Evolutionary conservation across 2,888 invertebrate species (phyloP), one percentile per base, ranked within the genome.

Genomic region (Nomada lathburiana): DNA sequence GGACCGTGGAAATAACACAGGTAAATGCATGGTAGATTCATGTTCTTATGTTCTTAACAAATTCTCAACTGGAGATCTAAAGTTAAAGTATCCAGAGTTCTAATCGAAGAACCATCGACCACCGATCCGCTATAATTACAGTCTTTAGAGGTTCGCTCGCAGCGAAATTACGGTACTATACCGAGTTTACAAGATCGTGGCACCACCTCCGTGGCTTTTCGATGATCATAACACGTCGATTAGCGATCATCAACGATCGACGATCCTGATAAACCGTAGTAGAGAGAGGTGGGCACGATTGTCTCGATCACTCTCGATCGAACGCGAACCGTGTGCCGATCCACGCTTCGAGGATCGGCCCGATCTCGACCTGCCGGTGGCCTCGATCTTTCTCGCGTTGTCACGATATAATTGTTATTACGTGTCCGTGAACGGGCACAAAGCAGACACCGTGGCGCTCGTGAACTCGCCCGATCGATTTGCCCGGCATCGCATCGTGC

Each of bases 371-470:
- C 62, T 59, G 26, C 62, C 81, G 26, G 5, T 64, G 77, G 36
- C 82, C 83, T 77, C 83, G 83, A 74, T 82, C 70, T 74, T 67
- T 67, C 76, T 44, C 59, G 52, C 47, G 57, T 77, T 77, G 74
- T 70, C 69, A 60, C 72, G 72, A 69, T 75, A 52, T 78, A 83
- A 83, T 82, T 79, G 75, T 83, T 77, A 70, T 83, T 83, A 84
- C 80, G 76, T 74, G 80, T 83, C 77, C 71, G 50, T 64, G 70
- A 76, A 72, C 72, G 65, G 71, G 52, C 59, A 47, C 57, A 50
- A n/a, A 62, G 63, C 77, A 81, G 80, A 85, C 84, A 83, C 53
- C 74, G 71, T 26, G 84, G 80, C 84, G 77, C 84, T 71, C 64
- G 76, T 55, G 70, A 70, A 69, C 57, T 57, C 50, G 36, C 11